A percentile compares a stretch with the other conserved stretches of the same genome.
phyloP scores from a whole-genome alignment of 2,113 vertebrate species.

The Rattus rattus region DNA sequence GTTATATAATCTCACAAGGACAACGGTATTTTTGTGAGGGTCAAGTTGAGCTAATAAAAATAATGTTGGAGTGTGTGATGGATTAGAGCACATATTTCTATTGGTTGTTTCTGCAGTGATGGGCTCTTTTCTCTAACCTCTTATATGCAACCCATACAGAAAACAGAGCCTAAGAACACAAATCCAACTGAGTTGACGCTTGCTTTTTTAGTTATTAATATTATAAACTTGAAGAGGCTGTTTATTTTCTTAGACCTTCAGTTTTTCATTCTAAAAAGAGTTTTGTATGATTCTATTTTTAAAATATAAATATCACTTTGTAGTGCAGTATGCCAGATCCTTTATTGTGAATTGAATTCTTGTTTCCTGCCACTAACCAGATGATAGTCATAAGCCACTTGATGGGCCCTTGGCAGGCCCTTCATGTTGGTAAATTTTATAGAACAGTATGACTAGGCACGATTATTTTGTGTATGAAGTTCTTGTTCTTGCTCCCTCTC shows the following conservation, averaged over 20 bases:
- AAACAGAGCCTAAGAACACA: not conserved
- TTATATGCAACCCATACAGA: not conserved
- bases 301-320: not conserved
- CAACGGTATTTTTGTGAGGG: too few relatives aligned
- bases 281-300: not conserved
- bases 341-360: not conserved
- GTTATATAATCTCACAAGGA: not conserved
- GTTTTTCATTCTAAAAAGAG: not conserved
- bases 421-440: not conserved
- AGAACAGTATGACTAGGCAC: not conserved
- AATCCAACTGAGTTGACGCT: not conserved
- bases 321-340: not conserved
- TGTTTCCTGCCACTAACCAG: not conserved
- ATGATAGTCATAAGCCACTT: not conserved
- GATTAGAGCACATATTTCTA: not conserved
- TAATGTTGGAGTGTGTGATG: not conserved
- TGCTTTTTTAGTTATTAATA: not conserved
- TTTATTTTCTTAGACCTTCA: slow-evolving; percentile 6
- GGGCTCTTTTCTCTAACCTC: not conserved
- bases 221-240: not conserved
- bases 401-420: not conserved
- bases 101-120: not conserved
- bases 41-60: too few relatives aligned
- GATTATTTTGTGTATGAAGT: not conserved
- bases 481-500: not conserved